Evolutionary conservation across 1,140 invertebrate genomes (phyloP), one percentile per base, ranked within the genome.

Genomic region (Mya arenaria): DNA sequence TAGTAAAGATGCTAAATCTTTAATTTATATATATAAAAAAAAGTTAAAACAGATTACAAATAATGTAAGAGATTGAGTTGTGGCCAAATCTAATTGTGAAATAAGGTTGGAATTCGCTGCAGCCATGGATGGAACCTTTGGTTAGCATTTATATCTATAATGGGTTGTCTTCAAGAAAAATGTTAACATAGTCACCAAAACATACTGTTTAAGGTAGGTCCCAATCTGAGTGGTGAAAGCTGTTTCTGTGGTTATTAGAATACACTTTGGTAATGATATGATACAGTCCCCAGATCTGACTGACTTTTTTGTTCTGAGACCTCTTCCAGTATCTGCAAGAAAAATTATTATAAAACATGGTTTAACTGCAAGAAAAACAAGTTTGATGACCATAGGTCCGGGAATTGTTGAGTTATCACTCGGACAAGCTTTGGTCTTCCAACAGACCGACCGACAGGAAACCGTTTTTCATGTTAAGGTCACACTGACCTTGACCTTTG

Each of bases 181-280:
- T 52, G 19, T 52, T 2, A n/a, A 52, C 48, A n/a, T 4, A 52
- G 19, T 69, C 19, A 36, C 4, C 28, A 39, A 65, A 5, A n/a
- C 71, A 63, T 84, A 89, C 88, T 74, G 82, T 79, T 86, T 88
- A 15, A 90, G 32, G 15, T 73, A 48, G 5, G 48, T 13, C 15
- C 85, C 83, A 15, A 89, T 52, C 13, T 84, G 63, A 86, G 84
- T 87, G 6, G 66, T 85, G 88, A 85, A 94, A 89, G 88, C 88
- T 88, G 65, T 90, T 30, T 90, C 92, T 36, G 94, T 93, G 66
- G 95, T 95, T 32, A 96, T 94, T 37, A 95, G 93, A 30, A 94
- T 89, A 80, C 92, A 92, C 80, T 94, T 87, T 1, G 95, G 95
- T 82, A 96, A 87, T 86, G 93, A 93, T 44, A 95, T 91, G 15